Conservation (phyloP, 2,888 invertebrate species). For the Marasmarcha lunaedactyla region DNA sequence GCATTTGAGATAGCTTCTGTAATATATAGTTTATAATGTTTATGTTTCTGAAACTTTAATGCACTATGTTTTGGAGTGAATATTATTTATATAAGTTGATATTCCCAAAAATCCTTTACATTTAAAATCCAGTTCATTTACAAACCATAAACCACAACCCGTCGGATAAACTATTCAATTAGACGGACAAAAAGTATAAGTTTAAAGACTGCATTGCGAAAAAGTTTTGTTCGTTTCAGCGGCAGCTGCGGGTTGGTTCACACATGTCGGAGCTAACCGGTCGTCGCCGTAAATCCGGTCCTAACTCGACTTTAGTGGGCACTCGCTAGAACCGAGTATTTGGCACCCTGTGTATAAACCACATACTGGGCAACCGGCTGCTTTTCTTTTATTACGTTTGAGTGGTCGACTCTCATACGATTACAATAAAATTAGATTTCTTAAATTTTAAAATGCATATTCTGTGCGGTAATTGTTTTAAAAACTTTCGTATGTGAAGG, state of each 20-base stretch:
- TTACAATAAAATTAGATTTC: too few species aligned
- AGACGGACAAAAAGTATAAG: conserved; percentile 35
- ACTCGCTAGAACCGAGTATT: background rate
- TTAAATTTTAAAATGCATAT: background rate
- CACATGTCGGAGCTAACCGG: conserved; percentile 44
- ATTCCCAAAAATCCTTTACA: too few species aligned
- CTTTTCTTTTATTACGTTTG: background rate
- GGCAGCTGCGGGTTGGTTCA: conserved; percentile 35
- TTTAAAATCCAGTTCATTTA: background rate
- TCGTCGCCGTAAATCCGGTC: conserved; percentile 49
- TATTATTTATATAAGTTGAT: too few species aligned
- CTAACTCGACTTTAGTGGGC: conserved; percentile 48
- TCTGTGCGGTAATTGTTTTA: too few species aligned
- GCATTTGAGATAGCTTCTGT: too few species aligned
- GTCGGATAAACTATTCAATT: conserved; percentile 30
- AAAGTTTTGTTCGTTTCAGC: conserved; percentile 49
- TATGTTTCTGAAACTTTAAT: too few species aligned
- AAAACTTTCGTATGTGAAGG: too few species aligned
- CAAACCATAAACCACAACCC: background rate
- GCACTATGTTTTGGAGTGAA: too few species aligned
- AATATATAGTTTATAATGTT: too few species aligned
- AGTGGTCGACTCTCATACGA: too few species aligned
- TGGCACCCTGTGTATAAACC: conserved; percentile 1
- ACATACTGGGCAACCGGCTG: background rate
- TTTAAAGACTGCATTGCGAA: conserved; percentile 59